Evolutionary conservation across 1,140 invertebrate genomes (phyloP), one percentile per base, ranked within the genome.

Genomic region (Tetramorium simillimum): DNA sequence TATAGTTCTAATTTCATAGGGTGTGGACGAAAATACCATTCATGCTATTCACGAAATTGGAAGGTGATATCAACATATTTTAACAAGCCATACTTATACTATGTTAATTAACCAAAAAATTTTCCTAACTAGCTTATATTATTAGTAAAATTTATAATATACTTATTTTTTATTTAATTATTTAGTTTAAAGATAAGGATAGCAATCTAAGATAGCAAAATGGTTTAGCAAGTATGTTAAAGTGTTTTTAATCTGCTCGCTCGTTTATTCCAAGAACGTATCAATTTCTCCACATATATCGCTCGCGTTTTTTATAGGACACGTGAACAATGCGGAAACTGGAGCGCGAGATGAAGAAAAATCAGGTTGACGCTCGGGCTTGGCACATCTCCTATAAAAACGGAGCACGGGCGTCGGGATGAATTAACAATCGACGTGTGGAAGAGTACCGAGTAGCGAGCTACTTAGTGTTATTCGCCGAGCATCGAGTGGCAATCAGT

Each of bases 401-500:
- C 56, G 82, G 67, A 28, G 73, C 56, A 18, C 28, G 18, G 40
- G 58, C 76, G 51, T 43, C 53, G 40, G 21, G 43, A 33, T 56
- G 62, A 86, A 90, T 72, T 72, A 90, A 87, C 85, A 56, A 87
- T 76, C 75, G 49, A 75, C 43, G 80, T 70, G 70, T 72, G 70
- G 40, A 40, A 60, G 75, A 70, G 33, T 58, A 56, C 10, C 18
- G 33, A 28, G 28, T 21, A n/a, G 4, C 33, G 56, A 49, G 33
- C 70, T 87, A 80, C 67, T 53, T 56, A 75, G 69, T 86, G 49
- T 69, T 58, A 53, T 75, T 76, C 86, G 65, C 9, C 12, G 65
- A 85, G 67, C 78, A 85, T 85, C 77, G 77, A 85, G 16, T 51
- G 78, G 85, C 90, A 92, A 92, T 92, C 89, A 90, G 86, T 91